These are phyloP conservation scores for Rattus rattus DNA, from an alignment of 2,113 vertebrate genomes.

Conservation along the genomic window DNA sequence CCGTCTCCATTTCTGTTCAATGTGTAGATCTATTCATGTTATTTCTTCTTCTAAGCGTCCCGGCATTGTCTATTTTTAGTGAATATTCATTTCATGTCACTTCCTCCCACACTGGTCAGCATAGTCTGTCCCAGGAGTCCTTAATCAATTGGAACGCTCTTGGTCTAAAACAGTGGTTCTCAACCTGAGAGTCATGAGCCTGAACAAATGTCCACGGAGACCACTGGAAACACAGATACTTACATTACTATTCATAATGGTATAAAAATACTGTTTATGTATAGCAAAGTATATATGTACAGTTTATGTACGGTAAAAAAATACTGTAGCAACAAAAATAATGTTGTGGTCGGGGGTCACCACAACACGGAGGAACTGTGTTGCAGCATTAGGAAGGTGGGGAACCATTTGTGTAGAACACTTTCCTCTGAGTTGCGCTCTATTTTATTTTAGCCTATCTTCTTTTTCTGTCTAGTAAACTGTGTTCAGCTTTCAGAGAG, in stretches of 20 bases:
- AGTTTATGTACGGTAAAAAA: too few species aligned
- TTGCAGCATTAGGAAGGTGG: background rate
- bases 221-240: background rate
- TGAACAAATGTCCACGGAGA: background rate
- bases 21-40: background rate
- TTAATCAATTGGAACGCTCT: background rate
- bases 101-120: background rate
- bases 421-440: background rate
- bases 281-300: too few species aligned
- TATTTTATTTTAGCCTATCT: background rate
- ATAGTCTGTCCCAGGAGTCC: background rate
- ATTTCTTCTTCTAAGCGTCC: background rate
- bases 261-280: too few species aligned
- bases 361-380: background rate
- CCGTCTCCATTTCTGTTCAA: background rate
- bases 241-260: background rate
- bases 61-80: background rate
- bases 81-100: slow-evolving; percentile 12
- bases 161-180: background rate
- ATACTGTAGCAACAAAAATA: background rate
- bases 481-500: background rate
- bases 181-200: background rate
- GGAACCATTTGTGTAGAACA: background rate
- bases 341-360: background rate
- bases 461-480: background rate